A percentile compares a stretch with the other conserved stretches of the same genome.
phyloP scores from a whole-genome alignment of 2,888 invertebrate genomes.

The Melanchra persicariae region DNA sequence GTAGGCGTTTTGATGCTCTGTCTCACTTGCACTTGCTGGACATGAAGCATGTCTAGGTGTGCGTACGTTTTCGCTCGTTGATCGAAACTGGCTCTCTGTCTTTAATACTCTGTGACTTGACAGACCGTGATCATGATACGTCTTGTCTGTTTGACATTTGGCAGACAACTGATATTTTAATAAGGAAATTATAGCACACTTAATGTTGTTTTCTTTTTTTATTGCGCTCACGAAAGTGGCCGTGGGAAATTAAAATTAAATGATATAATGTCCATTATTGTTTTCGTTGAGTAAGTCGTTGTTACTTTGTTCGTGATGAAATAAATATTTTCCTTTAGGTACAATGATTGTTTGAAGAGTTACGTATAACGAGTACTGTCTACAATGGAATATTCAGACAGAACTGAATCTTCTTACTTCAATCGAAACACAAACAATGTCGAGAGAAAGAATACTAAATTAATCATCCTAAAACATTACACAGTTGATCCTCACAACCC shows the following conservation, averaged over 20 bases:
- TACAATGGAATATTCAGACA: background rate
- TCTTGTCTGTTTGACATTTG: constrained; percentile 54
- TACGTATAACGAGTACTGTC: background rate
- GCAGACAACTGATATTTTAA: constrained; percentile 49
- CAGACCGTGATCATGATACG: constrained; percentile 20
- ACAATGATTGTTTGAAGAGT: background rate
- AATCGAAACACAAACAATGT: background rate
- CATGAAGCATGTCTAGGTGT: background rate
- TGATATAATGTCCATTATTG: constrained; percentile 32
- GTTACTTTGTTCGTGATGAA: constrained; percentile 19
- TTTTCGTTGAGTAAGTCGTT: constrained; percentile 24
- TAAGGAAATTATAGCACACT: constrained; percentile 15
- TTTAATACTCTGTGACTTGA: background rate
- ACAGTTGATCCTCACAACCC: background rate
- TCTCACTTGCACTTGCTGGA: background rate
- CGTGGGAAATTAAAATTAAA: constrained; percentile 54
- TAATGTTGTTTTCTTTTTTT: constrained; percentile 56
- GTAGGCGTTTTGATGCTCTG: background rate
- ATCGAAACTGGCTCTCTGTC: background rate
- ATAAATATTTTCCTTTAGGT: constrained; percentile 14
- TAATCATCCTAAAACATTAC: background rate
- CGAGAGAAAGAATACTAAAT: background rate
- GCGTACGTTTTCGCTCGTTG: background rate
- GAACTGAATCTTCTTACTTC: background rate
- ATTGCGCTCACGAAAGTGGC: constrained; percentile 32